These are phyloP conservation scores for Cotesia typhae DNA, from an alignment of 1,140 invertebrate genomes.

Conservation along the genomic window DNA sequence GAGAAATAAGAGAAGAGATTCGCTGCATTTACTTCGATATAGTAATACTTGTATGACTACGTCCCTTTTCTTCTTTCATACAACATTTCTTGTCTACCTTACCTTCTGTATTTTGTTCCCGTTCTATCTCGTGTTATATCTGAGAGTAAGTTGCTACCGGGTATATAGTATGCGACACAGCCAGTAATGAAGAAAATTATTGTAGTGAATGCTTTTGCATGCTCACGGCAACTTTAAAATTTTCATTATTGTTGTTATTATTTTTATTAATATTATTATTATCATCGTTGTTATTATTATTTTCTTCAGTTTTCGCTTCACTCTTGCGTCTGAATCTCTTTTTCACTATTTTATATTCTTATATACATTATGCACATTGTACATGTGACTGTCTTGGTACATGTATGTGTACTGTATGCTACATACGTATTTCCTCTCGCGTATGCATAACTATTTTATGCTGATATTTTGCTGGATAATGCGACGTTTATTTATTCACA, in stretches of 20 bases:
- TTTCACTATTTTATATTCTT: conserved; percentile 2
- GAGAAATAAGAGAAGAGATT: conserved; percentile 14
- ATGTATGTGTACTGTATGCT: too few species aligned
- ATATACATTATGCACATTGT: conserved; percentile 2
- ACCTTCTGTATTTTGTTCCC: not conserved
- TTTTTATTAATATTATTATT: conserved; percentile 9
- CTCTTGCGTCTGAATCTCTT: not conserved
- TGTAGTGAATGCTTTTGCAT: conserved; percentile 14
- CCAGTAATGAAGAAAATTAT: conserved; percentile 16
- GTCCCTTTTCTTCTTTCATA: conserved; percentile 1
- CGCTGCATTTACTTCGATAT: conserved; percentile 51
- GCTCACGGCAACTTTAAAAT: conserved; percentile 10
- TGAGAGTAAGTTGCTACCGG: not conserved
- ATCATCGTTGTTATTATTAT: conserved; percentile 10
- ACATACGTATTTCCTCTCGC: not conserved
- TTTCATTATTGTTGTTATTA: conserved; percentile 9
- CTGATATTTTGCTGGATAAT: conserved; percentile 11
- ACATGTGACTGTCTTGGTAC: too few species aligned
- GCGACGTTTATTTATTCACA: conserved; percentile 13
- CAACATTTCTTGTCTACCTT: not conserved
- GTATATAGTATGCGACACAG: not conserved
- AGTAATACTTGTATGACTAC: conserved; percentile 47
- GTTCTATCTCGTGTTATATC: conserved; percentile 8
- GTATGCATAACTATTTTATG: conserved; percentile 7
- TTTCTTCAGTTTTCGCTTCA: conserved; percentile 18